Evolutionary conservation across 1,140 invertebrate genomes (phyloP), one percentile per base, ranked within the genome.

Genomic region (Drosophila azteca): DNA sequence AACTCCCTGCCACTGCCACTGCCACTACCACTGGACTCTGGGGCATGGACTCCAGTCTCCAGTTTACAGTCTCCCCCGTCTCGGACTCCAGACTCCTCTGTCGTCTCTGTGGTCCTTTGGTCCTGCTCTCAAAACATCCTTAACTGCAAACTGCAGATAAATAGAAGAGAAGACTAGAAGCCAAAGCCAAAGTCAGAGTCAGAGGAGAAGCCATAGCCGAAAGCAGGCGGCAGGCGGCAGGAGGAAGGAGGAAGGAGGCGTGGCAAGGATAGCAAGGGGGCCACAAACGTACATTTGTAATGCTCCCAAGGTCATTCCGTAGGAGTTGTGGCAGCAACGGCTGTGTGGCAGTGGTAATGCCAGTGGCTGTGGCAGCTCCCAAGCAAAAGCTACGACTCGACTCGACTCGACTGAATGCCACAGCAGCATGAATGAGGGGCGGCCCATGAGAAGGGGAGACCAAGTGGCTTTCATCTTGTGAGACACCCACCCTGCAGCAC

Each of bases 401-500:
- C 6, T 2, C 29, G 9, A 39, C 35, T 39, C 35, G 11, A 39
- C 62, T 69, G 77, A 70, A 60, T 74, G 73, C 48, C 65, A 85
- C 26, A 29, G 22, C 26, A 0, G 26, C 6, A 8, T 88, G 83
- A 82, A 88, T 83, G 75, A 62, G 9, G 31, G 9, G 31, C 0
- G 31, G 31, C 1, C 0, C 8, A 1, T 6, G 29, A 8, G 24
- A 5, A 26, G 24, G 24, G 31, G 3, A 13, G 35, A 0, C 35
- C 82, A 85, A 81, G 81, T 80, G 81, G 70, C 79, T 88, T 87
- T 87, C 83, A 87, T 87, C 83, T 87, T 87, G 76, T 68, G 83
- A 88, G 83, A 87, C 83, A 77, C 65, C 65, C 84, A 63, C 66
- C 64, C 29, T 45, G 9, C 22, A 11, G 59, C 6, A 43, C 35